phyloP scores from a whole-genome alignment of 2,888 invertebrate genomes.

The Xanthia icteritia region DNA sequence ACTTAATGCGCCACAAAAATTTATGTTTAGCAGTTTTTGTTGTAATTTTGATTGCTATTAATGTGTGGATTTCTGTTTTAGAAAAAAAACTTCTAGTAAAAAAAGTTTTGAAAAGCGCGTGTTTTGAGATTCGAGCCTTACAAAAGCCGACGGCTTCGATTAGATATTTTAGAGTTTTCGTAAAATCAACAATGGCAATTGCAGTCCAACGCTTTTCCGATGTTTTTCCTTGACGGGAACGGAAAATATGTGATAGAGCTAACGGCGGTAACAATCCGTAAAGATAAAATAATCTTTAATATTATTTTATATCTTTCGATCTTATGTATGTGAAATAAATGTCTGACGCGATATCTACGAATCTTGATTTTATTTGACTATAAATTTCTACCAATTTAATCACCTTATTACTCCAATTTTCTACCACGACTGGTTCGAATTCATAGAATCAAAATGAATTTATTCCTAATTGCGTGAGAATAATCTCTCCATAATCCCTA shows the following conservation, averaged over 20 bases:
- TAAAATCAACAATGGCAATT: background rate
- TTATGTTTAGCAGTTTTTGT: slow-evolving; percentile 70
- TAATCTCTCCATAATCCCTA: slow-evolving; percentile 19
- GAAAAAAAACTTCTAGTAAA: background rate
- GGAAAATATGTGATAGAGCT: background rate
- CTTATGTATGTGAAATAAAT: slow-evolving; percentile 5
- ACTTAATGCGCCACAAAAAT: slow-evolving; percentile 76
- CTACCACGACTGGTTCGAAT: slow-evolving; percentile 36
- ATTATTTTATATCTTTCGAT: slow-evolving; percentile 20
- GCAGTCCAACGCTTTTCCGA: background rate
- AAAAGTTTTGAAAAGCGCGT: background rate
- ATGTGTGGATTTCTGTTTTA: slow-evolving; percentile 23
- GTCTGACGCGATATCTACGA: slow-evolving; percentile 14
- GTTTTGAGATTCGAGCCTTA: background rate
- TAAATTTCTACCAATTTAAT: slow-evolving; percentile 47
- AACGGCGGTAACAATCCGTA: background rate
- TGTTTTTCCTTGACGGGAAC: background rate
- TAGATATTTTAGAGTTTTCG: background rate
- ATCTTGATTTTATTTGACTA: slow-evolving; percentile 44
- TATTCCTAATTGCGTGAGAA: slow-evolving; percentile 55
- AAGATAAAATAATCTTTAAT: slow-evolving; percentile 15
- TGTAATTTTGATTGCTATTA: slow-evolving; percentile 50
- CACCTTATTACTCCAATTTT: slow-evolving; percentile 50
- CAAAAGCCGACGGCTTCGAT: background rate
- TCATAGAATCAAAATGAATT: slow-evolving; percentile 47